phyloP scores from a whole-genome alignment of 2,113 vertebrate species.

The Eidolon helvum region DNA sequence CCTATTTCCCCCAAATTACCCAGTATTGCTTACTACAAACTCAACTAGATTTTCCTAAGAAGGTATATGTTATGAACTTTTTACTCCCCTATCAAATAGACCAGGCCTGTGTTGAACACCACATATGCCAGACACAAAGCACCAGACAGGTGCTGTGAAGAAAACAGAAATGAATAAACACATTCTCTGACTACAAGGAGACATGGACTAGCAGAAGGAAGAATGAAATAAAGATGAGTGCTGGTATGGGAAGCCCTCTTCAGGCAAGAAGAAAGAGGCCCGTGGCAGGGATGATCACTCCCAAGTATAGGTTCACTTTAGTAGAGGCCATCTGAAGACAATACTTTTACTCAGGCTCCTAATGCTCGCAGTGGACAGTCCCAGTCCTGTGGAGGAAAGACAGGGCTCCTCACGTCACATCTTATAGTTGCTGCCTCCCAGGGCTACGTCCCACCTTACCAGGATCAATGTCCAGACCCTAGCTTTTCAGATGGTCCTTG shows the following conservation, averaged over 20 bases:
- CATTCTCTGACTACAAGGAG: neutral
- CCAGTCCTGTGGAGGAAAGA: neutral
- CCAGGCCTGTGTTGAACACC: neutral
- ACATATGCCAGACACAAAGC: neutral
- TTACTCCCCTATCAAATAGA: neutral
- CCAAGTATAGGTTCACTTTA: neutral
- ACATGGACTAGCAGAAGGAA: no score
- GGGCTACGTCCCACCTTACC: neutral
- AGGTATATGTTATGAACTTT: neutral
- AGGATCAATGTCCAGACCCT: neutral
- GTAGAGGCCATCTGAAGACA: neutral
- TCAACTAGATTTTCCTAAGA: neutral
- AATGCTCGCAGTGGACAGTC: neutral
- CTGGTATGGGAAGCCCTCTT: no score
- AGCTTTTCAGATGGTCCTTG: neutral
- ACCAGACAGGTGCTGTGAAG: neutral
- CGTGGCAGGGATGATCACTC: neutral
- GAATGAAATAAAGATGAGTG: neutral
- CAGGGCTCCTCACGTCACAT: fast-evolving
- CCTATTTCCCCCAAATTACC: neutral
- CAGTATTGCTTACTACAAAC: neutral
- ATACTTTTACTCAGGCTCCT: neutral
- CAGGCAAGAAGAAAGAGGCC: neutral
- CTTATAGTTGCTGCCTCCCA: neutral
- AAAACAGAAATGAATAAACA: neutral